A percentile compares a stretch with the other conserved stretches of the same genome.
These are phyloP conservation scores for Nasua narica DNA, from an alignment of 2,797 vertebrate species.

Conservation along the genomic window DNA sequence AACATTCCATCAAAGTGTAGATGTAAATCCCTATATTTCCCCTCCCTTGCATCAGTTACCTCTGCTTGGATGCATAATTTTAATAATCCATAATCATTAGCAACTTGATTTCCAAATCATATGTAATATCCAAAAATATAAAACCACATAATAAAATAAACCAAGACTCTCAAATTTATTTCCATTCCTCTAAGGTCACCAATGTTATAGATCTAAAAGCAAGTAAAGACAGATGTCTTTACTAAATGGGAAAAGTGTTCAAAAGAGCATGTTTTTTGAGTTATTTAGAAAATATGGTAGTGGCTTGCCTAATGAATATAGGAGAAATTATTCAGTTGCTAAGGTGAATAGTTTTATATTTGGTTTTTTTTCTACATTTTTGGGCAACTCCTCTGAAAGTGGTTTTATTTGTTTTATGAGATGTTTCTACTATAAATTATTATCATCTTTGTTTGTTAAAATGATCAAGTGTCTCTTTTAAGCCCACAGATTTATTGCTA, in stretches of 20 bases:
- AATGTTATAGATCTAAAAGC: not conserved
- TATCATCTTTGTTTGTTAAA: not conserved
- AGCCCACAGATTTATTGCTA: not conserved
- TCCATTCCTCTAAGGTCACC: not conserved
- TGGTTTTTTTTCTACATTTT: not conserved
- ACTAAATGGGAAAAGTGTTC: not conserved
- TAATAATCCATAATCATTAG: not conserved
- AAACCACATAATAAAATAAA: constrained; percentile 6
- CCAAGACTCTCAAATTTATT: not conserved
- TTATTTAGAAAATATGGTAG: not conserved
- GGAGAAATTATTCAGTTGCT: not conserved
- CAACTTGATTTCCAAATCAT: not conserved
- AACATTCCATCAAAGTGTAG: not conserved
- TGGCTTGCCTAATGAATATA: not conserved
- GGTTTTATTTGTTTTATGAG: constrained; percentile 22
- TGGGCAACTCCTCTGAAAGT: not conserved
- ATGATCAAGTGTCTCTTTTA: not conserved
- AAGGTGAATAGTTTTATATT: not conserved
- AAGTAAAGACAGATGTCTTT: not conserved
- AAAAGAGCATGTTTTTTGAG: not conserved
- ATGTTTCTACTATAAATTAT: not conserved
- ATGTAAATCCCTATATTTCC: not conserved
- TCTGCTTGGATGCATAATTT: not conserved
- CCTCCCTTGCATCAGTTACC: not conserved
- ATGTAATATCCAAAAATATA: not conserved